Percentiles rank a stretch among this genome's conserved stretches.
Evolutionary conservation across 2,888 invertebrate species (phyloP).

Genomic region (Leptura quadrifasciata): DNA sequence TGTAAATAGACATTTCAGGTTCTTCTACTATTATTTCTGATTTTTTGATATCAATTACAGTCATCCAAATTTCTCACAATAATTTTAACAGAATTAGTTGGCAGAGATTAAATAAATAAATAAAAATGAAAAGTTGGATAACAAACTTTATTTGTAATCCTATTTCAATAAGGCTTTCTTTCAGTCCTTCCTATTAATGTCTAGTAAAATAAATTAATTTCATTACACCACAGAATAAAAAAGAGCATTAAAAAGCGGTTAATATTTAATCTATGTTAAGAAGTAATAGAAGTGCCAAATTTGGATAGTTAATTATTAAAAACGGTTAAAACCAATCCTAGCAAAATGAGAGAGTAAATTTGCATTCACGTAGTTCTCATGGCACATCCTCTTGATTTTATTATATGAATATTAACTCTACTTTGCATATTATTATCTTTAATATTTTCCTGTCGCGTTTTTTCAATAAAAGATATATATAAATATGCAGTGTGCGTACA

Average conservation of each 20-base stretch:
- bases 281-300: background rate
- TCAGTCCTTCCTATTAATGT: too few species aligned
- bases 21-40: too few species aligned
- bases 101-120: too few species aligned
- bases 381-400: conserved; percentile 65
- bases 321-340: background rate
- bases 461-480: conserved; percentile 20
- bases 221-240: too few species aligned
- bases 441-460: conserved; percentile 62
- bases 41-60: too few species aligned
- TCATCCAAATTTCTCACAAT: too few species aligned
- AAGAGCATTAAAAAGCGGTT: background rate
- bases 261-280: background rate
- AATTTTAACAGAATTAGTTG: too few species aligned
- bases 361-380: conserved; percentile 65
- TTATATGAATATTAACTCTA: conserved; percentile 66
- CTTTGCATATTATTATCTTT: conserved; percentile 63
- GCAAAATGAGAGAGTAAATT: conserved; percentile 51
- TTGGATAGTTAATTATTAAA: background rate
- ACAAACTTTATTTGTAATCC: too few species aligned
- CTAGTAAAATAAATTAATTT: too few species aligned
- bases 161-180: too few species aligned
- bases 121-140: too few species aligned
- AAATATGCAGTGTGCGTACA: conserved; percentile 14
- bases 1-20: too few species aligned